Conservation (phyloP, 2,888 invertebrate genomes). For the Horisme vitalbata region DNA sequence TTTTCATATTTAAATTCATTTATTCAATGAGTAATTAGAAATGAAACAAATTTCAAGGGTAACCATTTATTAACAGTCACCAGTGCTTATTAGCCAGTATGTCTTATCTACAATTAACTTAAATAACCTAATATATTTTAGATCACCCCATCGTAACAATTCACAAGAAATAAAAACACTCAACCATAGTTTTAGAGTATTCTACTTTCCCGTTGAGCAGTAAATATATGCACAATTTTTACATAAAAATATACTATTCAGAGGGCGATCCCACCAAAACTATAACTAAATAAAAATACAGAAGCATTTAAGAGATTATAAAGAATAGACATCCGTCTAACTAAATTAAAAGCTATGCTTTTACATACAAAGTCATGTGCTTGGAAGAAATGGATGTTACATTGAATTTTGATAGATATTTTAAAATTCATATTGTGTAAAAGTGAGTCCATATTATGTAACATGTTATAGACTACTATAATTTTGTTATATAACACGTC, state of each 20-base stretch:
- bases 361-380: slow-evolving; percentile 17
- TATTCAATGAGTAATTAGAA: too few species aligned
- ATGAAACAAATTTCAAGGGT: slow-evolving; percentile 27
- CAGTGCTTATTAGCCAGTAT: slow-evolving; percentile 46
- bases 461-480: too few species aligned
- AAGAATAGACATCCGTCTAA: slow-evolving; percentile 41
- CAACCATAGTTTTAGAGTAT: slow-evolving; percentile 23
- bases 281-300: slow-evolving; percentile 39
- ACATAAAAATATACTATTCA: slow-evolving; percentile 36
- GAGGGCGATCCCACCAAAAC: slow-evolving; percentile 35
- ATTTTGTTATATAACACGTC: too few species aligned
- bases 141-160: slow-evolving; percentile 32
- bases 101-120: slow-evolving; percentile 46
- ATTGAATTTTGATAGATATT: too few species aligned
- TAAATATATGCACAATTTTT: slow-evolving; percentile 39
- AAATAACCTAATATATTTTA: slow-evolving; percentile 33
- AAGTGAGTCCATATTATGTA: too few species aligned
- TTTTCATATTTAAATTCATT: neutral
- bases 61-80: slow-evolving; percentile 39
- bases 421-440: too few species aligned
- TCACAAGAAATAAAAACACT: slow-evolving; percentile 27
- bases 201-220: slow-evolving; percentile 25
- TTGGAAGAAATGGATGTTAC: neutral
- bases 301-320: slow-evolving; percentile 44
- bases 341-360: slow-evolving; percentile 41